These are phyloP conservation scores for Ephydatia muelleri DNA, from an alignment of 37 sponge, comb jelly and placozoan genomes.

Conservation along the genomic window DNA sequence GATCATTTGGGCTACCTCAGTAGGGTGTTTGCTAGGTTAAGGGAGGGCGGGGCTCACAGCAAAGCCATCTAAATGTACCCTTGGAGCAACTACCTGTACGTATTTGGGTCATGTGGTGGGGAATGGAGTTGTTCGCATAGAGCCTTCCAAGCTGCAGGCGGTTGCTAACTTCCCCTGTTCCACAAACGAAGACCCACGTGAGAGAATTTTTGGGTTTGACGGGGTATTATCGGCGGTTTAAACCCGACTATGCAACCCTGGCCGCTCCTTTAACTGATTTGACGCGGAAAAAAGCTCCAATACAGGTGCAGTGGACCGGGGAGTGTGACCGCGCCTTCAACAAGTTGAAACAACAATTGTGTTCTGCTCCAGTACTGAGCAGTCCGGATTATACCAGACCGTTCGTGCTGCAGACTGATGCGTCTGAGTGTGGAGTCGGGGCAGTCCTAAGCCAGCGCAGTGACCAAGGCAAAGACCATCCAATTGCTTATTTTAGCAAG, in stretches of 20 bases:
- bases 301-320: conserved; percentile 36
- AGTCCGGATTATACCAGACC: conserved; percentile 28
- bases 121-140: conserved; percentile 39
- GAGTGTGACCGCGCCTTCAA: conserved; percentile 45
- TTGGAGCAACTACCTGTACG: conserved; percentile 30
- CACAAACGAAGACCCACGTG: conserved; percentile 51
- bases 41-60: too few relatives aligned
- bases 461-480: too few relatives aligned
- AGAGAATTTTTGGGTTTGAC: conserved; percentile 65
- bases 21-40: too few relatives aligned
- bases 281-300: conserved; percentile 33
- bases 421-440: too few relatives aligned
- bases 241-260: conserved; percentile 39
- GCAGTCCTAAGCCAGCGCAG: too few relatives aligned
- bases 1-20: too few relatives aligned
- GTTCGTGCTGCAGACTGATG: too few relatives aligned
- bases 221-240: conserved; percentile 69
- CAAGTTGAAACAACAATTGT: conserved; percentile 12
- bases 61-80: too few relatives aligned
- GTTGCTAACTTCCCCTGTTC: conserved; percentile 17
- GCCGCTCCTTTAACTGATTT: conserved; percentile 48
- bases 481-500: conserved; percentile 45
- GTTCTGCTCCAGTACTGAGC: conserved; percentile 27
- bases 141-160: conserved; percentile 43
- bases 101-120: conserved; percentile 66